Conservation (phyloP, 2,113 vertebrate genomes). For the Irena cyanogastra region DNA sequence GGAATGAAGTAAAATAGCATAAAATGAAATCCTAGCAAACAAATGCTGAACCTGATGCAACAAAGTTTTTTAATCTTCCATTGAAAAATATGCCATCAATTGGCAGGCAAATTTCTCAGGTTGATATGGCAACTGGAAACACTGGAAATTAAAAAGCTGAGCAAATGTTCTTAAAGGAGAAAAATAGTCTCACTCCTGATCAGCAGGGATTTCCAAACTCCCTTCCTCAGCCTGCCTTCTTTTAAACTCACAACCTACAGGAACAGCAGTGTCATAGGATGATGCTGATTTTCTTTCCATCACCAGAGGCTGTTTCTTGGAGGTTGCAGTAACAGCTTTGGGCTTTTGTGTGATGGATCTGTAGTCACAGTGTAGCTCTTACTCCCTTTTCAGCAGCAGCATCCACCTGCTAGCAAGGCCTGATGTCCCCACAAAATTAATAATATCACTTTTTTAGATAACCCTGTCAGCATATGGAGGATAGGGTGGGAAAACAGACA, state of each 20-base stretch:
- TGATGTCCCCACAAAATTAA: neutral
- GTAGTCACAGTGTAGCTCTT: accelerated
- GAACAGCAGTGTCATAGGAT: conserved; percentile 14
- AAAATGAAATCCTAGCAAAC: neutral
- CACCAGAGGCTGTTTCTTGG: neutral
- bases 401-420: neutral
- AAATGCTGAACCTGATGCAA: neutral
- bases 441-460: neutral
- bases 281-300: neutral
- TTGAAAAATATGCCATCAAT: conserved; percentile 24
- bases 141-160: conserved; percentile 44
- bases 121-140: conserved; percentile 65
- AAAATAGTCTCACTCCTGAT: conserved; percentile 15
- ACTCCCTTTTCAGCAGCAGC: neutral
- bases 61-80: neutral
- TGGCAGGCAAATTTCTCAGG: conserved; percentile 24
- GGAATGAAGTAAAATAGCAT: neutral
- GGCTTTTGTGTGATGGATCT: neutral
- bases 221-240: neutral
- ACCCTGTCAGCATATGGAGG: neutral
- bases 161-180: conserved; percentile 7
- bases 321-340: neutral
- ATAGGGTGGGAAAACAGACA: neutral
- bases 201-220: conserved; percentile 44
- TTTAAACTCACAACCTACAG: neutral